phyloP scores from a whole-genome alignment of 1,140 invertebrate genomes.

The Calephelis virginiensis region DNA sequence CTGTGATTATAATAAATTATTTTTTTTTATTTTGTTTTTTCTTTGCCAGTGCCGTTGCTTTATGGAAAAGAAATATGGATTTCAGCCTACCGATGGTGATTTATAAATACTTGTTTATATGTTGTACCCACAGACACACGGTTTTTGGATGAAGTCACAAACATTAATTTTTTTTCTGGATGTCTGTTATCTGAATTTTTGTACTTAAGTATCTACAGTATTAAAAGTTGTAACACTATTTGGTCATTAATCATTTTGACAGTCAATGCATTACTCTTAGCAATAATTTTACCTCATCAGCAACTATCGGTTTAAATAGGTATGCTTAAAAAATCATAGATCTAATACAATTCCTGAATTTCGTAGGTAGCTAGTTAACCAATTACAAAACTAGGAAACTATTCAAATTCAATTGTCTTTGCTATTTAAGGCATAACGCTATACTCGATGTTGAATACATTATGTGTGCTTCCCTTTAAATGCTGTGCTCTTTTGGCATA shows the following conservation, averaged over 20 bases:
- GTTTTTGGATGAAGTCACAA: slow-evolving; percentile 8
- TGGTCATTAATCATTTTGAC: slow-evolving; percentile 1
- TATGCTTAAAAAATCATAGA: slow-evolving; percentile 7
- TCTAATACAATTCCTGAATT: slow-evolving; percentile 3
- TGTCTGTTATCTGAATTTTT: slow-evolving; percentile 5
- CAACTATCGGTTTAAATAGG: neutral
- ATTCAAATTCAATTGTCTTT: neutral
- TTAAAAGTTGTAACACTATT: neutral
- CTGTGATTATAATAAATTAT: slow-evolving; percentile 72
- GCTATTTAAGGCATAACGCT: too few relatives aligned
- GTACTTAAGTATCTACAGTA: slow-evolving; percentile 10
- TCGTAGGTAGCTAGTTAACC: slow-evolving; percentile 17
- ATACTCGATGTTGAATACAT: too few relatives aligned
- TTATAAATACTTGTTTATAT: slow-evolving; percentile 2
- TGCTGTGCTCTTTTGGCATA: too few relatives aligned
- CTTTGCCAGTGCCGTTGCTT: slow-evolving; percentile 28
- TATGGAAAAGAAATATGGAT: neutral
- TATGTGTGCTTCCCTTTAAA: too few relatives aligned
- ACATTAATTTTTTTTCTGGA: neutral
- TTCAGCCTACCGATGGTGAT: neutral
- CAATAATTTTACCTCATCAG: neutral
- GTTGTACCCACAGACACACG: neutral
- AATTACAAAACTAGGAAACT: slow-evolving; percentile 5
- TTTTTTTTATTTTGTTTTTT: slow-evolving; percentile 59
- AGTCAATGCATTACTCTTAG: neutral